Evolutionary conservation across 2,888 invertebrate genomes (phyloP), one percentile per base, ranked within the genome.

Genomic region (Epinotia demarniana): DNA sequence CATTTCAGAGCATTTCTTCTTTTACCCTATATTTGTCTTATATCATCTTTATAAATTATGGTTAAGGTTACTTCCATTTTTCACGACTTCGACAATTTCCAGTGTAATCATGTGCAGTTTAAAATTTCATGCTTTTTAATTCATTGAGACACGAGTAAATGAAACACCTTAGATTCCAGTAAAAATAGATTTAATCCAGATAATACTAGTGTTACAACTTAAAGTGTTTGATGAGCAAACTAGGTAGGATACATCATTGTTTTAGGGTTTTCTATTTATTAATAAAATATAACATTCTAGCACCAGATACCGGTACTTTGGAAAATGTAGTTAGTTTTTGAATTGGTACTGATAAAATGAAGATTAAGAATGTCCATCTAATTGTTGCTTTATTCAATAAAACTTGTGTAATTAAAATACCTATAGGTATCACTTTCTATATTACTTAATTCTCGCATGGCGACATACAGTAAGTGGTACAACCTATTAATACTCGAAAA

Each of bases 151-250:
- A 79, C 74, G 73, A 64, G 53, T 46, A 75, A 77, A 78, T 74
- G 58, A 76, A 78, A 77, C 75, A 78, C 76, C 62, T 18, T 63
- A 19, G 9, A 46, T 81, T 79, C 86, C 88, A 88, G 89, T 90
- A 90, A 90, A 90, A 90, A 90, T 90, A 90, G 86, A 87, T 90
- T 89, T 90, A 89, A 88, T 90, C 82, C 84, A 80, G 80, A 86
- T 83, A 83, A 83, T 78, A 77, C 77, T 77, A 77, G 76, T 80
- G 81, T 77, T 75, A 76, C 79, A 81, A 77, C 77, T 84, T 82
- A 86, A 85, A 81, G 85, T 84, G 84, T 85, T 86, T 83, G 83
- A 84, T 86, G 87, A 85, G 85, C 83, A 84, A 86, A 85, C 83
- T 83, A 83, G 84, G 73, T 76, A 77, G 63, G 78, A 60, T 72